Conservation (phyloP, 2,797 vertebrate species). For the Chaetophractus vellerosus region DNA sequence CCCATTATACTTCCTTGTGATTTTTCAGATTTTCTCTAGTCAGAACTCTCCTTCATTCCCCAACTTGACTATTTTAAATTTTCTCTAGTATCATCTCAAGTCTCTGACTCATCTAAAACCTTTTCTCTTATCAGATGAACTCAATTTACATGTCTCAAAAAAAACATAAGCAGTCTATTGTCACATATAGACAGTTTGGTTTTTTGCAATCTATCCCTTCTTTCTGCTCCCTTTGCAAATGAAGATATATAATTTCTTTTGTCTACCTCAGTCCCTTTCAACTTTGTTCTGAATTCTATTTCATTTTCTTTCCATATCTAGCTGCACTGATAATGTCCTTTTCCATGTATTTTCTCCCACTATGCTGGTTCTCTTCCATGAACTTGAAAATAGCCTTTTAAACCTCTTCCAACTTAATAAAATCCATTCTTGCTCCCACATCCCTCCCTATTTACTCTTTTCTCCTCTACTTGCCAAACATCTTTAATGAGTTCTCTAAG, state of each 20-base stretch:
- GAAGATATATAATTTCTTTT: neutral
- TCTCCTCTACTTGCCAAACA: neutral
- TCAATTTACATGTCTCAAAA: neutral
- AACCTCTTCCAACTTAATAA: neutral
- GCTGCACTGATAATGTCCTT: neutral
- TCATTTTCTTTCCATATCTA: neutral
- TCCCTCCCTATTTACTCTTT: neutral
- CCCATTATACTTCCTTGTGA: neutral
- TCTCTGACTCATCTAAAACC: neutral
- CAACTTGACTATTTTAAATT: conserved; percentile 38
- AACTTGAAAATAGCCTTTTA: neutral
- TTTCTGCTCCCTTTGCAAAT: neutral
- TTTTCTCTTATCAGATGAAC: conserved; percentile 23
- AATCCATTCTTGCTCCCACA: neutral
- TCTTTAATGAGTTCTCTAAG: conserved; percentile 29
- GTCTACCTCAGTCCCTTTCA: neutral
- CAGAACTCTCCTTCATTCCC: neutral
- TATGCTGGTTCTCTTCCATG: neutral
- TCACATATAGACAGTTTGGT: neutral
- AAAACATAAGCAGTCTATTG: neutral
- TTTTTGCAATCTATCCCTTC: neutral
- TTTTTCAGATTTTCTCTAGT: neutral
- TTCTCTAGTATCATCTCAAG: conserved; percentile 5
- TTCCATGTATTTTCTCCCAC: neutral
- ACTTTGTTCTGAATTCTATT: neutral